Conservation (phyloP, 1,140 invertebrate genomes). For the Solenopsis fugax region DNA sequence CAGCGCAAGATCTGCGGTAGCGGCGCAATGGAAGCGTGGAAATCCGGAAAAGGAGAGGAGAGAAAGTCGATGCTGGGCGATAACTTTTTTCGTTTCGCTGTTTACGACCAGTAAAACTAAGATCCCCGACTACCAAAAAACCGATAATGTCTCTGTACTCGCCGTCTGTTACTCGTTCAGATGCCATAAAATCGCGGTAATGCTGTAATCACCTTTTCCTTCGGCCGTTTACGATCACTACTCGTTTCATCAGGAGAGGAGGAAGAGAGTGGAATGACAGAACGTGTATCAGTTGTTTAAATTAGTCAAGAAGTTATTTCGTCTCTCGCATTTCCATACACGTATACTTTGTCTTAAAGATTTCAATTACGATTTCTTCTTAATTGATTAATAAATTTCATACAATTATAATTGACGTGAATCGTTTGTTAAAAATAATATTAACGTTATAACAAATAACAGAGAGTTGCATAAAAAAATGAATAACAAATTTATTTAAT, state of each 20-base stretch:
- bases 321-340: background rate
- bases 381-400: background rate
- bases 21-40: conserved; percentile 40
- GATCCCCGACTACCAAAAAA: conserved; percentile 71
- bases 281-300: conserved; percentile 13
- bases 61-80: conserved; percentile 66
- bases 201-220: conserved; percentile 59
- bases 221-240: conserved; percentile 12
- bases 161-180: conserved; percentile 69
- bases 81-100: conserved; percentile 70
- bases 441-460: background rate
- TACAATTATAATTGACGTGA: background rate
- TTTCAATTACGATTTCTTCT: background rate
- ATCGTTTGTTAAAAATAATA: background rate
- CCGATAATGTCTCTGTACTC: conserved; percentile 71
- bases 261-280: background rate
- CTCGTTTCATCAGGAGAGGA: conserved; percentile 8
- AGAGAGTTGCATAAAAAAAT: background rate
- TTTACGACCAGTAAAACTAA: conserved; percentile 75
- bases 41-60: conserved; percentile 37
- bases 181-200: conserved; percentile 70
- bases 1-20: conserved; percentile 47
- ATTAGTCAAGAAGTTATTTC: conserved; percentile 31
- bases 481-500: background rate
- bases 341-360: background rate